Evolutionary conservation across 2,888 invertebrate species (phyloP), one percentile per base, ranked within the genome.

Genomic region (Athalia rosae): DNA sequence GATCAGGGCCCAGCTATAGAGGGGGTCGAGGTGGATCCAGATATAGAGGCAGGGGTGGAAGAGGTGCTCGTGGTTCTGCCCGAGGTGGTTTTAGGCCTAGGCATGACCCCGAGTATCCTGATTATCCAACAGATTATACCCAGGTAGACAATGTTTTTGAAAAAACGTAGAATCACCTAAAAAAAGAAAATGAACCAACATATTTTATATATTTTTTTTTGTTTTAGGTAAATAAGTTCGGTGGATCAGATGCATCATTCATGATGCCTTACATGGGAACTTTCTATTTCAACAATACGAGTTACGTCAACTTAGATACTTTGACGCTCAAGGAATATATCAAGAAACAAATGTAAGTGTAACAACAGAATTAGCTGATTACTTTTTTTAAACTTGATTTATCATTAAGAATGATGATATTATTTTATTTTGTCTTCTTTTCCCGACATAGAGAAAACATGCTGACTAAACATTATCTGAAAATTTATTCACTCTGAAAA

Each of bases 321-420:
- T 88, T 91, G 4, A 94, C 95, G 79, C 91, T 97, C 9, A 96
- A 95, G 90, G 97, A 97, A 80, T 94, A 95, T 82, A 95, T 98
- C 82, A 95, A 94, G 89, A 97, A 97, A 86, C 98, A 98, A 92
- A 96, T 98, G 97, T 97, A 91, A 95, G 95, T 93, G 81, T 81
- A 63, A 11, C 5, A 61, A 62, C 6, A 15, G 8, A 56, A 41
- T 11, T 15, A 28, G 7, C 4, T 11, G 47, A 9, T 9, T 59
- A 2, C 9, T 6, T 59, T 47, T 59, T 15, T 43, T 59, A 13
- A 9, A 13, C 59, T 69, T n/a, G 3, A 48, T n/a, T 53, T 47
- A 62, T n/a, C 9, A 11, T 28, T 13, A 43, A 5, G n/a, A 86
- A 87, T 89, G 87, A 88, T 79, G 84, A 78, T 78, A 76, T 74